Conservation (phyloP, 2,113 vertebrate species). For the Calypte anna region DNA sequence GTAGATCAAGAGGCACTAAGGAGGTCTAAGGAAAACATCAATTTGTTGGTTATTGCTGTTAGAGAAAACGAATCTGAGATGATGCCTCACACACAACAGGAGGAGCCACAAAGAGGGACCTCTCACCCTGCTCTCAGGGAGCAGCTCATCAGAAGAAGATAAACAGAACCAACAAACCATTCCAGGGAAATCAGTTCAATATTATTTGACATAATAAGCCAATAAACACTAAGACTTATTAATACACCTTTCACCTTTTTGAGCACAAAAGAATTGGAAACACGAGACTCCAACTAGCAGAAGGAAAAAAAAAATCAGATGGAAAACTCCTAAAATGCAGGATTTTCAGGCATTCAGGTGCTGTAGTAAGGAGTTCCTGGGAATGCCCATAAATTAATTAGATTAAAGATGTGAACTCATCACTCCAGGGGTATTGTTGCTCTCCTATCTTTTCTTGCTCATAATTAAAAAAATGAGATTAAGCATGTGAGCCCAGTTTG, state of each 20-base stretch:
- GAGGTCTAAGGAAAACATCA: neutral
- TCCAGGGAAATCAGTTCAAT: neutral
- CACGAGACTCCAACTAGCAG: neutral
- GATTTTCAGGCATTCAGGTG: conserved; percentile 9
- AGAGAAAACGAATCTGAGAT: neutral
- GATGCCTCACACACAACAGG: neutral
- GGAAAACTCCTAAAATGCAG: neutral
- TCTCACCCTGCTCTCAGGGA: neutral
- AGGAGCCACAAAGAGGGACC: neutral
- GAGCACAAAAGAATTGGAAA: neutral
- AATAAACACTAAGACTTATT: neutral
- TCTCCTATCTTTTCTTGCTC: neutral
- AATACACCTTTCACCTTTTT: neutral
- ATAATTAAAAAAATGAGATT: neutral
- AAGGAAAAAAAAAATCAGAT: neutral
- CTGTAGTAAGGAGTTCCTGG: neutral
- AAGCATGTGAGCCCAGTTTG: conserved; percentile 11
- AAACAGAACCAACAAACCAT: neutral
- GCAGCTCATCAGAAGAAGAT: neutral
- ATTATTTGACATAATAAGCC: neutral
- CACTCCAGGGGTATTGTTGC: neutral
- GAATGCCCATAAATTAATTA: neutral
- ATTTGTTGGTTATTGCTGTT: neutral
- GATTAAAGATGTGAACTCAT: conserved; percentile 22
- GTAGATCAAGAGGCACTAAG: neutral